These are phyloP conservation scores for Trematomus loennbergii DNA, from an alignment of 2,113 vertebrate genomes.

Conservation along the genomic window DNA sequence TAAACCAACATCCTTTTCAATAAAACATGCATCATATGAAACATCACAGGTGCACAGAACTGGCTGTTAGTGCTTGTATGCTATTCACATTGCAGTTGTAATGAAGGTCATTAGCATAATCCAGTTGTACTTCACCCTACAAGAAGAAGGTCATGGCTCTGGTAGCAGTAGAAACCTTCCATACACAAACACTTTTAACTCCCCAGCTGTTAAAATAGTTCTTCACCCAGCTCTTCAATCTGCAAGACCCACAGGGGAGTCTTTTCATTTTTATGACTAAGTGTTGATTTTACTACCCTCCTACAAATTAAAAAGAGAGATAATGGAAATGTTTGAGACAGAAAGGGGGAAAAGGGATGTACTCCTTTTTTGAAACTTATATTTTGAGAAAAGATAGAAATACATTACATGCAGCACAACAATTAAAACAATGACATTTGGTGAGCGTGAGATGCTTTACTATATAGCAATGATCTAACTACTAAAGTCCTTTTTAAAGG, in stretches of 20 bases:
- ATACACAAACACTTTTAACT: constrained; percentile 38
- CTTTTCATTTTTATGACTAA: constrained; percentile 34
- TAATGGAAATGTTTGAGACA: neutral
- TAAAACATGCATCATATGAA: neutral
- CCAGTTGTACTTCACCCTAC: neutral
- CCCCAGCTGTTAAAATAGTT: constrained; percentile 70
- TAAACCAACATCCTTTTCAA: neutral
- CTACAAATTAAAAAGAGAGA: constrained; percentile 20
- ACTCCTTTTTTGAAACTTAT: neutral
- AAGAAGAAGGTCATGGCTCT: neutral
- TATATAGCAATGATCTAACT: neutral
- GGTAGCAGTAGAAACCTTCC: constrained; percentile 18
- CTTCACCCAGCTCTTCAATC: constrained; percentile 11
- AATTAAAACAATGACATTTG: neutral
- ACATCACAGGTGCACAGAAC: neutral
- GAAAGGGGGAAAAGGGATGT: neutral
- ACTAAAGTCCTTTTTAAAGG: neutral
- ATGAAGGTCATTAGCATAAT: constrained; percentile 15
- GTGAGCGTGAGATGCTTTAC: neutral
- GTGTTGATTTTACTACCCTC: constrained; percentile 42
- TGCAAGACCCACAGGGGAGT: constrained; percentile 32
- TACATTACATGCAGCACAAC: neutral
- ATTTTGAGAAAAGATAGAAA: neutral
- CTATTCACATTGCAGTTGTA: neutral
- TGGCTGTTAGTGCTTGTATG: neutral